These are phyloP conservation scores for Scolopax bukidnonensis DNA, from an alignment of 2,797 vertebrate species.

Conservation along the genomic window DNA sequence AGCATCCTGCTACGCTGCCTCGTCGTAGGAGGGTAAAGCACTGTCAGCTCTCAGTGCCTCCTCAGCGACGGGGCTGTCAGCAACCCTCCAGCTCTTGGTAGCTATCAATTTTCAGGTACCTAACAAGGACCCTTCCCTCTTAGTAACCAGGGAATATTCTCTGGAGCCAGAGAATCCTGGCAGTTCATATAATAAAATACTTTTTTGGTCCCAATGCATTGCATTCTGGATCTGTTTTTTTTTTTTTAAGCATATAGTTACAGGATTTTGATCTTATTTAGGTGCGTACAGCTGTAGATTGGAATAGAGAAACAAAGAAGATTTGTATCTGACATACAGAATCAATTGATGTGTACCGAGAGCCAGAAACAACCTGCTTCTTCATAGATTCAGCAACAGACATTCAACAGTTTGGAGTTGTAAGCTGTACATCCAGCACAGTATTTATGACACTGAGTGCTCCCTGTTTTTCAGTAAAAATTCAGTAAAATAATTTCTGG, in stretches of 20 bases:
- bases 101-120: background rate
- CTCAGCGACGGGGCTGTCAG: background rate
- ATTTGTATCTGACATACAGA: background rate
- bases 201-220: background rate
- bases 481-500: background rate
- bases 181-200: background rate
- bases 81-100: background rate
- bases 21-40: background rate
- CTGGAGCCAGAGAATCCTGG: background rate
- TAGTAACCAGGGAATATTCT: background rate
- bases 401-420: fast-evolving
- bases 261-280: background rate
- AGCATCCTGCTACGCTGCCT: background rate
- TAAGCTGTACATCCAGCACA: background rate
- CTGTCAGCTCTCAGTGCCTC: background rate
- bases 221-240: background rate
- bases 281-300: background rate
- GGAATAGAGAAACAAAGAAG: background rate
- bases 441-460: background rate
- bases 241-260: background rate
- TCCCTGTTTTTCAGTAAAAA: background rate
- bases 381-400: background rate
- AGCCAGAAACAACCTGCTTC: background rate
- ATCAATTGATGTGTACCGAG: background rate
- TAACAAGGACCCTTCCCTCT: background rate